Percentiles rank a stretch among this genome's conserved stretches.
Conservation (phyloP, 2,888 invertebrate species). For the Synergus japonicus region DNA sequence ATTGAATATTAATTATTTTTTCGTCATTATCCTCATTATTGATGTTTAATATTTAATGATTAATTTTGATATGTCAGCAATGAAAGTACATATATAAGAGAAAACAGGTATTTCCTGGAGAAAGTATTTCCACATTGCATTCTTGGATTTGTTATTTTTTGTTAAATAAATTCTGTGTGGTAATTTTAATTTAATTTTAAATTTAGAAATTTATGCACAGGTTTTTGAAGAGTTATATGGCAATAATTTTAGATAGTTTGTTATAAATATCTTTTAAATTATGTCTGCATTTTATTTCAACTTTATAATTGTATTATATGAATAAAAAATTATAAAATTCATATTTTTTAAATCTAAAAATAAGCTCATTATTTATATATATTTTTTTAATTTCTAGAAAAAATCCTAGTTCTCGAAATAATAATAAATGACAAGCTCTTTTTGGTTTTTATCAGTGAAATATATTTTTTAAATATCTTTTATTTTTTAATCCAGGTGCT, state of each 20-base stretch:
- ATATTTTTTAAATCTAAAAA: background rate
- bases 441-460: slow-evolving; percentile 5
- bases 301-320: no score
- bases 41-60: background rate
- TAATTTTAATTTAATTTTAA: background rate
- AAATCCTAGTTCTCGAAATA: background rate
- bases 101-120: slow-evolving; percentile 30
- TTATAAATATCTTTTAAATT: background rate
- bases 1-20: background rate
- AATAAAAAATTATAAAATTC: background rate
- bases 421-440: background rate
- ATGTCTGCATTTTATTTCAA: background rate
- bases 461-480: background rate
- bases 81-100: slow-evolving; percentile 21
- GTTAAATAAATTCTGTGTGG: background rate
- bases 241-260: background rate
- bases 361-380: background rate
- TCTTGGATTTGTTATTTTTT: slow-evolving; percentile 16
- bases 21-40: background rate
- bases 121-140: slow-evolving; percentile 19
- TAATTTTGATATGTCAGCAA: background rate
- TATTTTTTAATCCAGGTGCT: slow-evolving; percentile 59
- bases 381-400: background rate
- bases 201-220: background rate
- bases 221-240: background rate